Conservation (phyloP, 1,140 invertebrate species). For the Brachionus rotundiformis region DNA sequence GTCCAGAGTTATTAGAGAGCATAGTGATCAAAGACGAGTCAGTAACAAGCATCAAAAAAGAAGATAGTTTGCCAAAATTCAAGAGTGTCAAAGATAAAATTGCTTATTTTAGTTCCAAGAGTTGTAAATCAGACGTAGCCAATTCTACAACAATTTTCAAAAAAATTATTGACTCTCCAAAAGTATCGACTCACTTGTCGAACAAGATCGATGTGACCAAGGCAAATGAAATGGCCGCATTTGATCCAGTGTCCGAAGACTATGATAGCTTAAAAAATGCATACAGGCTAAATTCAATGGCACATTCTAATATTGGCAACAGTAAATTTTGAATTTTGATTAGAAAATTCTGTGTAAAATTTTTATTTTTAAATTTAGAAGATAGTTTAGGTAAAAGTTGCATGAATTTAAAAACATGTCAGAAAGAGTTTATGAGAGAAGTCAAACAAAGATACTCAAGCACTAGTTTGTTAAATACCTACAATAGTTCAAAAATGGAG, state of each 20-base stretch:
- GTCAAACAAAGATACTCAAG: constrained; percentile 5
- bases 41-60: neutral
- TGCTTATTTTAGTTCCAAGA: constrained; percentile 39
- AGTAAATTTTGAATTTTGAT: constrained; percentile 15
- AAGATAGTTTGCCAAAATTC: neutral
- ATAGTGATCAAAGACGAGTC: constrained; percentile 27
- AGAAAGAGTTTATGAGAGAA: constrained; percentile 8
- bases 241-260: neutral
- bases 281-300: constrained; percentile 2
- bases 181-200: neutral
- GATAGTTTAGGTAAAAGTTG: constrained; percentile 17
- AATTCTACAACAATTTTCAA: neutral
- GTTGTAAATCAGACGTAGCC: neutral
- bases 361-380: neutral
- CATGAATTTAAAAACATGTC: constrained; percentile 24
- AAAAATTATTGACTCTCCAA: neutral
- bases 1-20: neutral
- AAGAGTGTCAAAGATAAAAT: constrained; percentile 34
- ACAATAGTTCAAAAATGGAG: constrained; percentile 24
- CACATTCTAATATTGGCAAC: neutral
- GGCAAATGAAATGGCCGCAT: neutral
- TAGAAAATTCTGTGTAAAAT: neutral
- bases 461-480: neutral
- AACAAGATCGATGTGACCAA: neutral
- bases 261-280: constrained; percentile 41